Base-by-base conservation (phyloP, 2,888 invertebrate genomes). In the Chloroclystis v-ata region DNA sequence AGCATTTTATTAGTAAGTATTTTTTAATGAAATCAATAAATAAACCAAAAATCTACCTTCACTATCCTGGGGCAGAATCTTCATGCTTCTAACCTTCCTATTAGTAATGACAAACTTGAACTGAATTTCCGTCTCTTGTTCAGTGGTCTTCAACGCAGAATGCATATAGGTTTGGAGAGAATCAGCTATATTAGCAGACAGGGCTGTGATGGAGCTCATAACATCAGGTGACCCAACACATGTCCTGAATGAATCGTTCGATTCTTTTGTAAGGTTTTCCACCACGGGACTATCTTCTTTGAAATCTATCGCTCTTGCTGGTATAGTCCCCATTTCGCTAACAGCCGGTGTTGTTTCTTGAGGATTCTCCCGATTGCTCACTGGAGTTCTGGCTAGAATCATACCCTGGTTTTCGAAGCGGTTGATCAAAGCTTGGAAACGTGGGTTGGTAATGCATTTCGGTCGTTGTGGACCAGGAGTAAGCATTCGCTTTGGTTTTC, bases 61-160 rank as follows among this genome's bases (percentile, higher is more conserved):
- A 16, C 58, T 51, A 11, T 75, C 69, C 11, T 75, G 75, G 13
- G 65, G 62, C 5, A 80, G 62, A 47, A 69, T 72, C 54, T 78
- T 78, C 6, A 84, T 76, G 50, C 76, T 78, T n/a, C n/a, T n/a
- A 9, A 85, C 78, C 57, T 74, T 84, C 60, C 72, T 84, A 60
- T 82, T 85, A 1, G 82, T 82, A 52, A 87, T 84, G 4, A 82
- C 75, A 60, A 87, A 86, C 67, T 87, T 83, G 49, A 87, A 86
- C 63, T 87, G 83, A 60, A 87, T 82, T 61, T 87, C 86, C 0
- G 86, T 86, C 57, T 85, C 84, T 29, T 83, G 82, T 38, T 79
- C 82, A 1, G 69, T 75, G 1, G 81, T 70, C 56, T 67, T 71
- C 38, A 87, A 54, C 9, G 78, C 82, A 1, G 82, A 71, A 39